These are phyloP conservation scores for Oncorhynchus clarkii DNA, from an alignment of 2,113 vertebrate species.

Conservation along the genomic window DNA sequence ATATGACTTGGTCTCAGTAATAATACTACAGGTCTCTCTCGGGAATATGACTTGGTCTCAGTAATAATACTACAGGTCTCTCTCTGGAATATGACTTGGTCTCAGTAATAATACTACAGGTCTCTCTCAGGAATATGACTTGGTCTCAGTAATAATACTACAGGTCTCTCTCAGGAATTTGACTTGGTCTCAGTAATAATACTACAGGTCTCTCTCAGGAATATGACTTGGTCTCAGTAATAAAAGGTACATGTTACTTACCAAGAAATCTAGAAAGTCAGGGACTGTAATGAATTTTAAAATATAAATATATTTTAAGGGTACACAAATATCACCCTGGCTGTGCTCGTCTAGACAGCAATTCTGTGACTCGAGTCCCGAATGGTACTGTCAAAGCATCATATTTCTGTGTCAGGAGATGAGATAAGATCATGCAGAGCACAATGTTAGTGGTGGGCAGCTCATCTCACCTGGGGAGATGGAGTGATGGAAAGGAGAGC, in stretches of 20 bases:
- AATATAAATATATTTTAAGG: background rate
- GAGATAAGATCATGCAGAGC: background rate
- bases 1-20: background rate
- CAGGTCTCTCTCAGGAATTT: conserved; percentile 3
- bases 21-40: conserved; percentile 14
- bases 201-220: conserved; percentile 12
- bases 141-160: conserved; percentile 4
- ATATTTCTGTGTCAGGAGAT: no score
- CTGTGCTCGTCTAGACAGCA: background rate
- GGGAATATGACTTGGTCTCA: background rate
- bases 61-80: conserved; percentile 13
- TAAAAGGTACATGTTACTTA: background rate
- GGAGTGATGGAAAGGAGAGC: background rate
- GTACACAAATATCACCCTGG: background rate
- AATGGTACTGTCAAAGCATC: background rate
- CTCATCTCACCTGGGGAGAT: conserved; percentile 41
- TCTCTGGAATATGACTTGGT: background rate
- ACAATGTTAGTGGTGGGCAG: conserved; percentile 45
- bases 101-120: conserved; percentile 6
- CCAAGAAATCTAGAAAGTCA: background rate
- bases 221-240: background rate
- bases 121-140: conserved; percentile 1
- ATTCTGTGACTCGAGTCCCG: conserved; percentile 5
- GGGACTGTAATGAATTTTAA: background rate
- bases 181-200: background rate